Evolutionary conservation across 2,888 invertebrate genomes (phyloP), one percentile per base, ranked within the genome.

Genomic region (Chalcis sispes): DNA sequence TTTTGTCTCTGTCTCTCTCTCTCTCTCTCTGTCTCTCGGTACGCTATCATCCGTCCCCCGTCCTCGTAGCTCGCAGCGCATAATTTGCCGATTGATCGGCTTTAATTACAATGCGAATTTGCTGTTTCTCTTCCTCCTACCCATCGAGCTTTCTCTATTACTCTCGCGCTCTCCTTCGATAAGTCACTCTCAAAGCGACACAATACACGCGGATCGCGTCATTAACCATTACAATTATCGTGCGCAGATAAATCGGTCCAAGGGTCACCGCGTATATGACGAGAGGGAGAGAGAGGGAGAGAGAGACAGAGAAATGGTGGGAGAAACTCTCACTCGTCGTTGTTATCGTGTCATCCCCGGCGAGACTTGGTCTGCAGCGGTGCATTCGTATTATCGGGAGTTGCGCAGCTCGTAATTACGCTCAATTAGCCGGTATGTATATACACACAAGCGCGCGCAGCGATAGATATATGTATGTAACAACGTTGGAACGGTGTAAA

Each of bases 81-180:
- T 77, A 72, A 73, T 79, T 79, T 77, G 32, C 59, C 78, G 72
- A 79, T 80, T 75, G 76, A 80, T 77, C 65, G 77, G 40, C 67
- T 80, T 75, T 79, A 77, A 80, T 79, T 80, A 75, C 56, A 66
- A 75, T 71, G 66, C 70, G 54, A 70, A 73, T 70, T 61, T 18
- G 64, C n/a, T n/a, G n/a, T n/a, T n/a, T n/a, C n/a, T n/a, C n/a
- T n/a, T n/a, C n/a, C n/a, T n/a, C n/a, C 52, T 27, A n/a, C n/a
- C n/a, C n/a, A n/a, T n/a, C n/a, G n/a, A n/a, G n/a, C n/a, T n/a
- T n/a, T n/a, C n/a, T n/a, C n/a, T n/a, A n/a, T n/a, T 18, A 32
- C 27, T 56, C 36, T 13, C 23, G n/a, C 15, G 36, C 36, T 25
- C 40, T 32, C 27, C 32, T 7, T 25, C 23, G 20, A 20, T 23